Conservation (phyloP, 2,888 invertebrate genomes). For the Alcis repandata region DNA sequence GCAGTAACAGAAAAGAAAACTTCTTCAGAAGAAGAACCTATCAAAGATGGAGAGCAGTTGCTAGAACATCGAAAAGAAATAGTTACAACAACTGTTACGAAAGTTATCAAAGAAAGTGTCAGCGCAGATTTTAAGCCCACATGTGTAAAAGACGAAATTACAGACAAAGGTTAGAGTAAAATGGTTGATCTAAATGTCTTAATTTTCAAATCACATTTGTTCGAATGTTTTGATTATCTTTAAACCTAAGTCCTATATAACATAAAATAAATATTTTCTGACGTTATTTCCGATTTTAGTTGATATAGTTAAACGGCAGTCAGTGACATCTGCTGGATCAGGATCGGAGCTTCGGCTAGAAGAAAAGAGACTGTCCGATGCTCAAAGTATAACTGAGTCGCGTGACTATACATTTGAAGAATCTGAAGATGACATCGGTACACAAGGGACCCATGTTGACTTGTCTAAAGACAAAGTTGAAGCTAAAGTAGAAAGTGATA, state of each 20-base stretch:
- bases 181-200: too few species aligned
- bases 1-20: conserved; percentile 84
- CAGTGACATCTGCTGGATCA: conserved; percentile 80
- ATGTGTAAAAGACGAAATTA: conserved; percentile 60
- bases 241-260: not conserved
- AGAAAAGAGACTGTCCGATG: conserved; percentile 82
- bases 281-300: conserved; percentile 54
- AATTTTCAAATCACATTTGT: too few species aligned
- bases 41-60: conserved; percentile 60
- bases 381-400: conserved; percentile 82
- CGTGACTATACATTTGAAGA: conserved; percentile 85
- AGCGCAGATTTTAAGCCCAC: conserved; percentile 57
- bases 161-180: conserved; percentile 63
- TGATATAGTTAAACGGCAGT: conserved; percentile 73
- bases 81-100: conserved; percentile 46
- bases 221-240: too few species aligned
- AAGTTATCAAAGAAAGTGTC: conserved; percentile 55
- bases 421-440: conserved; percentile 83
- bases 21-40: conserved; percentile 78
- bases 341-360: conserved; percentile 80
- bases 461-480: conserved; percentile 68
- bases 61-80: conserved; percentile 55
- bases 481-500: conserved; percentile 65
- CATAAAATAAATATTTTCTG: not conserved
- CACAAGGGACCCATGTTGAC: conserved; percentile 78